These are phyloP conservation scores for Bombus sylvicola DNA, from an alignment of 1,140 invertebrate genomes.

Conservation along the genomic window DNA sequence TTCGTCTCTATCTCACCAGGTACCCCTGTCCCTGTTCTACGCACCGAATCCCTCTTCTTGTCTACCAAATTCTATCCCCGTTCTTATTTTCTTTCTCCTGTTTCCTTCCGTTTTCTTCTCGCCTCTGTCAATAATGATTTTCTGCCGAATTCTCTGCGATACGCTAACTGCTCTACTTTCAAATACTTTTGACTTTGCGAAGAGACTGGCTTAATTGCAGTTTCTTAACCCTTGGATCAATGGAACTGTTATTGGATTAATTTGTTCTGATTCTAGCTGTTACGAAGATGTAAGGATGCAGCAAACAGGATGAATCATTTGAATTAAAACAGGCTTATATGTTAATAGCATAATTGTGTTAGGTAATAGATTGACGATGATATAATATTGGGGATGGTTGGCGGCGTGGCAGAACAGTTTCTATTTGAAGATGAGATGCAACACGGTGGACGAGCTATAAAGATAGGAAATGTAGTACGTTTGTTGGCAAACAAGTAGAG, in stretches of 20 bases:
- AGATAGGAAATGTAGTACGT: constrained; percentile 65
- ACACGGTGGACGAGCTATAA: constrained; percentile 74
- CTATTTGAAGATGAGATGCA: constrained; percentile 77
- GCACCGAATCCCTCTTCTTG: too few species aligned
- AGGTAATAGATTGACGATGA: constrained; percentile 38
- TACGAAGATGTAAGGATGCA: too few species aligned
- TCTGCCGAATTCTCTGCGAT: neutral
- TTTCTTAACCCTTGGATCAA: neutral
- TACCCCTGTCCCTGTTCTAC: constrained; percentile 2
- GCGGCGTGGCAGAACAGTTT: constrained; percentile 67
- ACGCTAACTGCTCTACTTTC: neutral
- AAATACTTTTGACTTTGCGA: too few species aligned
- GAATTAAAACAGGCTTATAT: neutral
- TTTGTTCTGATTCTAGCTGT: neutral
- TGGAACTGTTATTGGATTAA: neutral
- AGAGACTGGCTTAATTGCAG: neutral
- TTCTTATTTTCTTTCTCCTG: neutral
- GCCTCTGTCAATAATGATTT: neutral
- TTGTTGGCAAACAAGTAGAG: constrained; percentile 71
- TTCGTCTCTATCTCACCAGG: constrained; percentile 56
- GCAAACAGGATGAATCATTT: neutral
- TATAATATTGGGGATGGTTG: constrained; percentile 41
- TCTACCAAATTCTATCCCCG: neutral
- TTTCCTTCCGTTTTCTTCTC: neutral
- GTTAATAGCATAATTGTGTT: constrained; percentile 27